Conservation (phyloP, 1,140 invertebrate species). For the Charaxes varanes region DNA sequence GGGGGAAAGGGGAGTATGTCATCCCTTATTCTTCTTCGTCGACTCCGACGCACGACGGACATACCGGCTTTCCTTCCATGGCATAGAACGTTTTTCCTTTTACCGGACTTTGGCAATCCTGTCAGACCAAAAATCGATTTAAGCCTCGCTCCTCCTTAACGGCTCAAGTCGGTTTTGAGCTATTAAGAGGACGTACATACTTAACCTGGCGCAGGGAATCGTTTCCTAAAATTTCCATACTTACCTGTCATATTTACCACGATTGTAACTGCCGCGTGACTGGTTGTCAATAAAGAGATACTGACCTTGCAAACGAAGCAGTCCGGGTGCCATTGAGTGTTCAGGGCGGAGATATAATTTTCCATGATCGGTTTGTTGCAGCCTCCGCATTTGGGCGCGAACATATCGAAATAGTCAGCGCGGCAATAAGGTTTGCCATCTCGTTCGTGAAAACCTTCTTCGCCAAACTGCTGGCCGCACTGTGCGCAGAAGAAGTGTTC, state of each 20-base stretch:
- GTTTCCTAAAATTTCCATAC: conserved; percentile 21
- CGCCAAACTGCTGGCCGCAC: conserved; percentile 97
- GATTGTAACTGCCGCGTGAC: neutral
- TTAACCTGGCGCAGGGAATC: conserved; percentile 47
- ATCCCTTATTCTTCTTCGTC: conserved; percentile 87
- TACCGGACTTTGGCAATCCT: conserved; percentile 95
- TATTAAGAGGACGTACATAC: conserved; percentile 29
- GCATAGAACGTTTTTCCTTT: conserved; percentile 96
- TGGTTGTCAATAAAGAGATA: conserved; percentile 30
- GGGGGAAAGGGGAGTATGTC: conserved; percentile 39
- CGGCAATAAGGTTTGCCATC: conserved; percentile 96
- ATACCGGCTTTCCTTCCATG: conserved; percentile 93
- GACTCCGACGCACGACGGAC: conserved; percentile 91
- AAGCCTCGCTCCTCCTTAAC: neutral
- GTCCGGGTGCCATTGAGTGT: conserved; percentile 98
- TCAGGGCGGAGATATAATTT: conserved; percentile 98
- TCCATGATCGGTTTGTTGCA: conserved; percentile 98
- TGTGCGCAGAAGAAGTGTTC: conserved; percentile 99
- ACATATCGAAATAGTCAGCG: conserved; percentile 98
- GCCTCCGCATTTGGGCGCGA: conserved; percentile 98
- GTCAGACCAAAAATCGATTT: conserved; percentile 35
- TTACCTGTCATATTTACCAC: conserved; percentile 22
- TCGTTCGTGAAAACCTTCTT: conserved; percentile 96
- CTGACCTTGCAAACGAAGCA: conserved; percentile 99
- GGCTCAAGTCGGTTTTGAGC: neutral